A percentile compares a stretch with the other conserved stretches of the same genome.
Evolutionary conservation across 2,113 vertebrate genomes (phyloP).

Genomic region (Acanthochromis polyacanthus): DNA sequence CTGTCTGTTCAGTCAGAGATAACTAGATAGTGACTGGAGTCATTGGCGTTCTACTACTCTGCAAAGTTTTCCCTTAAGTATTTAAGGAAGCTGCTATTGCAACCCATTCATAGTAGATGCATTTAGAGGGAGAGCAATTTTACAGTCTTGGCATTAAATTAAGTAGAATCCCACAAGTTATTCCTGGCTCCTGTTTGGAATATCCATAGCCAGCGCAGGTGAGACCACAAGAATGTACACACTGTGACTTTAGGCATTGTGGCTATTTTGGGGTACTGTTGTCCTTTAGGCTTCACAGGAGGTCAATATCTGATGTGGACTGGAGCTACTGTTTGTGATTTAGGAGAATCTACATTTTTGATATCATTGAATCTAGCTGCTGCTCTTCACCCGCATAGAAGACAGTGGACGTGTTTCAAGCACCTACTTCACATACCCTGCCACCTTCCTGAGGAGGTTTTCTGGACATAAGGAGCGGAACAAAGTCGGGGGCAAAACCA

Average conservation of each 20-base stretch:
- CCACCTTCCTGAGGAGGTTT: constrained; percentile 8
- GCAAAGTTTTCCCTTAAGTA: neutral
- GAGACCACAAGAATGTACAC: neutral
- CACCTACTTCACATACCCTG: constrained; percentile 1
- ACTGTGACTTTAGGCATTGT: constrained; percentile 30
- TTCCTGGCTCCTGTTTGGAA: neutral
- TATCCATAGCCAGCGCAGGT: neutral
- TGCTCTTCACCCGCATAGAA: neutral
- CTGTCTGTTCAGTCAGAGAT: neutral
- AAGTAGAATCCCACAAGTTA: neutral
- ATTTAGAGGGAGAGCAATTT: constrained; percentile 8
- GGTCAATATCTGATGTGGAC: neutral
- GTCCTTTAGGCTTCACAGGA: constrained; percentile 25
- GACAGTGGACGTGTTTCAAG: neutral
- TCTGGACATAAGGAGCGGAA: constrained; percentile 6
- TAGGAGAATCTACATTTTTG: neutral
- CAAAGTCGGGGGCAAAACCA: neutral
- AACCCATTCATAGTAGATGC: neutral
- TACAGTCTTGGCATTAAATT: constrained; percentile 26
- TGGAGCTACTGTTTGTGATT: neutral
- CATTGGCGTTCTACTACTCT: neutral
- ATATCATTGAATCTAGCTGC: neutral
- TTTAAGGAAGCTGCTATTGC: constrained; percentile 4
- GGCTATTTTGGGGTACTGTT: constrained; percentile 25
- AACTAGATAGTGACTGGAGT: neutral